Base-by-base conservation (phyloP, 2,113 vertebrate genomes). In the Triplophysa tibetana region DNA sequence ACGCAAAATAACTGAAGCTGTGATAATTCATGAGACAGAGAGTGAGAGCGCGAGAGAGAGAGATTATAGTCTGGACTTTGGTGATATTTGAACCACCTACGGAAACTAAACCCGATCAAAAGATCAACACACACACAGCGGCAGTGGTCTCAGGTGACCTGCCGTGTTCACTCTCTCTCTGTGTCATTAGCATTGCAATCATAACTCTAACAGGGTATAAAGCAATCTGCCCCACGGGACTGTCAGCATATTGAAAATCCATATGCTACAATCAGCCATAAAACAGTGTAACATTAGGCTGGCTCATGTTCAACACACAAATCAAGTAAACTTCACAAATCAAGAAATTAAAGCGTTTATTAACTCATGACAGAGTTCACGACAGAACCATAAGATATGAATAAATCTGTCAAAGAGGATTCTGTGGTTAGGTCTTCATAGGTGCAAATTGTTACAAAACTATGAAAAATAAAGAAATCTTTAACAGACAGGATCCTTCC, bases 261-360 rank as follows among this genome's bases (percentile, higher is more conserved):
- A 84, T 65, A 82, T 85, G 76, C 26, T 63, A 78, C 43, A 54
- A 69, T 48, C 2, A 21, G 72, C 68, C 60, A 70, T 68, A 50
- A 80, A 76, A 75, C 63, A 75, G 56, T 41, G 43, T 66, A 45
- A 70, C 10, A 21, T 19, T 41, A 80, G 21, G 23, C 67, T 79
- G 17, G 2, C 29, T 63, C 13, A n/a, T 38, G 50, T 16, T 83
- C 62, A 70, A 58, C 23, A 9, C 9, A 16, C 12, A 21, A 38
- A 75, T 69, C 77, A 80, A 38, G 6, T 1, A 38, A 38, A 78
- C 43, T 45, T 80, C 7, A 12, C 43, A 63, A 43, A 77, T 77
- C 73, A 78, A 21, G 17, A 75, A 60, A 23, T n/a, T 4, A 33
- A 73, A 23, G 11, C 29, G 80, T 43, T 80, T 29, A 45, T 69